These are phyloP conservation scores for Euglossa dilemma DNA, from an alignment of 1,140 invertebrate species.

Conservation along the genomic window DNA sequence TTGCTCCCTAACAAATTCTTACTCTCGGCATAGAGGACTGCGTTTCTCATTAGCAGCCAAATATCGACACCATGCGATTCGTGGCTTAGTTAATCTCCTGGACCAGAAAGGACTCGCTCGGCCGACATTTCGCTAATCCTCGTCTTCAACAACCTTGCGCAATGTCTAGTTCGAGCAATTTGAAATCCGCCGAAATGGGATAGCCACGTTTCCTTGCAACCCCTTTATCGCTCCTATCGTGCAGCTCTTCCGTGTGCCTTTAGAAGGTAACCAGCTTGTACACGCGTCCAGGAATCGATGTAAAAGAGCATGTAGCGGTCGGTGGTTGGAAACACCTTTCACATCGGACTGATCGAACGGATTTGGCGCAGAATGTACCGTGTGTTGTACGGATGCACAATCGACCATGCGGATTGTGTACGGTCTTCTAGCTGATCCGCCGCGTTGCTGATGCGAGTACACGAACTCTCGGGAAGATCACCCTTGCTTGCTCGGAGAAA, in stretches of 20 bases:
- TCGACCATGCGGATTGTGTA: neutral
- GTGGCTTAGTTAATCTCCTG: conserved; percentile 2
- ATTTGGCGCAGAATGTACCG: conserved; percentile 63
- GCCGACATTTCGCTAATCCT: neutral
- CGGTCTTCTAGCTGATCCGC: conserved; percentile 10
- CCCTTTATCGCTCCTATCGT: conserved; percentile 46
- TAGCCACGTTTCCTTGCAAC: conserved; percentile 50
- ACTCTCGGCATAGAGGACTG: neutral
- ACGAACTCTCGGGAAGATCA: neutral
- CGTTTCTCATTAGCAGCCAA: neutral
- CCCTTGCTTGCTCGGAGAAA: neutral
- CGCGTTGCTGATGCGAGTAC: conserved; percentile 29
- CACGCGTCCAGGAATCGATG: conserved; percentile 42
- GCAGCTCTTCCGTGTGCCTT: conserved; percentile 30
- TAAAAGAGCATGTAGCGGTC: conserved; percentile 57
- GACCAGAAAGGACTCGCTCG: neutral
- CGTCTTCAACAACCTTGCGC: neutral
- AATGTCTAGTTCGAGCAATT: conserved; percentile 20
- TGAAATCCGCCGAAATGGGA: conserved; percentile 29
- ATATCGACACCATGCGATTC: neutral
- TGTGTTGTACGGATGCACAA: conserved; percentile 50
- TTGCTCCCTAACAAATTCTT: neutral
- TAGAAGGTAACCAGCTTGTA: conserved; percentile 12
- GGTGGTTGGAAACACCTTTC: conserved; percentile 54
- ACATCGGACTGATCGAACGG: conserved; percentile 59